These are phyloP conservation scores for Carabus problematicus DNA, from an alignment of 2,888 invertebrate species.

Conservation along the genomic window DNA sequence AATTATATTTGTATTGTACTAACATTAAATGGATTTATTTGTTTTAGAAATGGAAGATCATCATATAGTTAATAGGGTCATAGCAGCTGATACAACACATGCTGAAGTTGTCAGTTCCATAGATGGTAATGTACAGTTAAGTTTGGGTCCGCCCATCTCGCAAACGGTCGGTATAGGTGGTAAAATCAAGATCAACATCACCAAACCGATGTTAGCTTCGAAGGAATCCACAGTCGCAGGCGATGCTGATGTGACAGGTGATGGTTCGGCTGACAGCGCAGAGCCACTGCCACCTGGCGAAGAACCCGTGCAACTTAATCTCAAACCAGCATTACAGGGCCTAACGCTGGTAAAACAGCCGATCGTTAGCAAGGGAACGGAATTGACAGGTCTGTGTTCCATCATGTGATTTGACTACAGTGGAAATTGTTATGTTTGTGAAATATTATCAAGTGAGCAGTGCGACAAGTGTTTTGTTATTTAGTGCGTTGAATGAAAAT, in stretches of 20 bases:
- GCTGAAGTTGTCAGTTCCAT: constrained; percentile 70
- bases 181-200: constrained; percentile 84
- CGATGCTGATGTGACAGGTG: constrained; percentile 52
- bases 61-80: not conserved
- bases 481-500: not conserved
- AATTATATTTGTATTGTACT: not conserved
- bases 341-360: constrained; percentile 74
- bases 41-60: constrained; percentile 28
- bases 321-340: constrained; percentile 73
- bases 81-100: constrained; percentile 62
- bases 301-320: constrained; percentile 61
- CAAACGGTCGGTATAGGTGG: constrained; percentile 55
- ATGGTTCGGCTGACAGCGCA: constrained; percentile 43
- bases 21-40: constrained; percentile 21
- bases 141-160: constrained; percentile 14
- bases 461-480: no score
- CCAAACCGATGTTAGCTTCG: constrained; percentile 67
- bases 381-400: constrained; percentile 85
- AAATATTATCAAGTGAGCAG: no score
- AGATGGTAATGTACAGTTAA: constrained; percentile 76
- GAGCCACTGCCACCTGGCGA: constrained; percentile 68
- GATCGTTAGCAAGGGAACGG: constrained; percentile 75
- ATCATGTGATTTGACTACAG: constrained; percentile 81
- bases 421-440: not conserved
- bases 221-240: constrained; percentile 53